A percentile compares a stretch with the other conserved stretches of the same genome.
Conservation (phyloP, 2,797 vertebrate genomes). For the Oreonectes daqikongensis region DNA sequence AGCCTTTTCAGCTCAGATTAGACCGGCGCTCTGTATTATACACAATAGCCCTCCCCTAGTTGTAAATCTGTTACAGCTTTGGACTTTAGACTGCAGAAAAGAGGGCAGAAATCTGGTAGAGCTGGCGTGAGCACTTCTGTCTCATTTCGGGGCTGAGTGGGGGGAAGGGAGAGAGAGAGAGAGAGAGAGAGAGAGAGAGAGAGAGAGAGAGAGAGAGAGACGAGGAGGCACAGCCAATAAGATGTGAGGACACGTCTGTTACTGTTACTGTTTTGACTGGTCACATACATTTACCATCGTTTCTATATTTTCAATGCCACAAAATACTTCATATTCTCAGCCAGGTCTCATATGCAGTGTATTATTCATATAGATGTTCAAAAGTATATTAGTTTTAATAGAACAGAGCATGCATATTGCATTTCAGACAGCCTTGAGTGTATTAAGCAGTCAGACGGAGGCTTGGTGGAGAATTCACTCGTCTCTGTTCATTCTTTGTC, state of each 20-base stretch:
- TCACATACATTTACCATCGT: slow-evolving; percentile 44
- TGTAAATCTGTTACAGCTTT: slow-evolving; percentile 62
- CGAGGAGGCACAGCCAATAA: slow-evolving; percentile 43
- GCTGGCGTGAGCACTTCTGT: slow-evolving; percentile 26
- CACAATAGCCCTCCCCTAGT: slow-evolving; percentile 48
- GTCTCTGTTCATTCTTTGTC: slow-evolving; percentile 11
- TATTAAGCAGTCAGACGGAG: slow-evolving; percentile 26
- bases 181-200: background rate
- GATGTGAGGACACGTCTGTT: slow-evolving; percentile 40
- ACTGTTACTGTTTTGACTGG: slow-evolving; percentile 51
- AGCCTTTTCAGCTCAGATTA: slow-evolving; percentile 58
- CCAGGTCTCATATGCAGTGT: slow-evolving; percentile 30
- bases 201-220: slow-evolving; percentile 15
- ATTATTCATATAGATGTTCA: slow-evolving; percentile 45
- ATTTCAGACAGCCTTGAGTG: slow-evolving; percentile 46
- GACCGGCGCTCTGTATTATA: slow-evolving; percentile 43
- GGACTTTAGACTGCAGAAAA: slow-evolving; percentile 54
- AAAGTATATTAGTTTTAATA: slow-evolving; percentile 34
- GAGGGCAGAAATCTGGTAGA: slow-evolving; percentile 49
- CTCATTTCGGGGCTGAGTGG: slow-evolving; percentile 42
- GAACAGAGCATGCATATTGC: slow-evolving; percentile 35
- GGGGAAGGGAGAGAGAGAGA: slow-evolving; percentile 23
- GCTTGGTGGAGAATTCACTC: slow-evolving; percentile 14
- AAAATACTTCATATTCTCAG: slow-evolving; percentile 19
- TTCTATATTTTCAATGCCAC: slow-evolving; percentile 27